phyloP scores from a whole-genome alignment of 2,113 vertebrate species.

The Galbula dea region DNA sequence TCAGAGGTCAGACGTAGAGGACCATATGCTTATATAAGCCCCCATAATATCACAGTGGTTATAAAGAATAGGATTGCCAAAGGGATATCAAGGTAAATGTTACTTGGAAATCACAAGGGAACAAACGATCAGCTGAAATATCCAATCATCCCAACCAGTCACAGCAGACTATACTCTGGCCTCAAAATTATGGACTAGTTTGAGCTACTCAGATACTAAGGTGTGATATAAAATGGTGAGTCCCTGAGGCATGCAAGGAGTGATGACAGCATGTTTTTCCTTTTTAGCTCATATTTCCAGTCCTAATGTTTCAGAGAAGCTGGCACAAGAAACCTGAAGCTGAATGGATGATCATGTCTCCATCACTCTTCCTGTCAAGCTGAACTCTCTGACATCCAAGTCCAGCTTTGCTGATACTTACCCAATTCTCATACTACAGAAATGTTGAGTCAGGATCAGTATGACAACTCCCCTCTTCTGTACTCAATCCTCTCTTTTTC shows the following conservation, averaged over 20 bases:
- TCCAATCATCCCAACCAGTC: background rate
- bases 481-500: background rate
- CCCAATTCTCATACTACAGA: accelerated
- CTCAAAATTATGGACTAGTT: background rate
- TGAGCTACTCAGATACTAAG: background rate
- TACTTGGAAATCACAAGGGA: background rate
- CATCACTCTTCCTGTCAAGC: background rate
- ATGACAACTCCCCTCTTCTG: background rate
- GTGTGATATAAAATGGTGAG: background rate
- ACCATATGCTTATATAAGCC: background rate
- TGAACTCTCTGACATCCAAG: background rate
- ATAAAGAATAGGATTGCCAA: background rate
- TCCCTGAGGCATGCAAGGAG: background rate
- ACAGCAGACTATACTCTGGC: background rate
- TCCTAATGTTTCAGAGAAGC: background rate
- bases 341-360: background rate
- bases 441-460: background rate
- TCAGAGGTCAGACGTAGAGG: background rate
- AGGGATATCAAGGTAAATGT: background rate
- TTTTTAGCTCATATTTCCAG: background rate
- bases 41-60: background rate
- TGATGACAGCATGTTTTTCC: background rate
- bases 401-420: background rate
- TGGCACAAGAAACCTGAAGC: background rate
- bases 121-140: background rate